Percentiles rank a stretch among this genome's conserved stretches.
Conservation (phyloP, 2,113 vertebrate species). For the Orthonyx spaldingii region DNA sequence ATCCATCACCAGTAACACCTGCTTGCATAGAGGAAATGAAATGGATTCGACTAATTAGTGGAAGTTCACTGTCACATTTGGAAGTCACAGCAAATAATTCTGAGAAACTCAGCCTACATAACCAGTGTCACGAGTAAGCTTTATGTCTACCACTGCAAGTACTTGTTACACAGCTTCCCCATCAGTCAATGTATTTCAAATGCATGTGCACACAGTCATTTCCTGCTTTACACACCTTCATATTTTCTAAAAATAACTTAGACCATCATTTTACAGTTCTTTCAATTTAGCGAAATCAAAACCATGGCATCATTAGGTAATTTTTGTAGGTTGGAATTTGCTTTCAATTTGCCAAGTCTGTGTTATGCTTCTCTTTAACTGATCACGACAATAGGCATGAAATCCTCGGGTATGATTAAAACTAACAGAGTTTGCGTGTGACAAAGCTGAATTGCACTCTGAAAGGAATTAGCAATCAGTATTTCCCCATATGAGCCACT, state of each 20-base stretch:
- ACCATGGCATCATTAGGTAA: not conserved
- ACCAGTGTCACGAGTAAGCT: not conserved
- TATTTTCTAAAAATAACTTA: conserved; percentile 3
- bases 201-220: not conserved
- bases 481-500: not conserved
- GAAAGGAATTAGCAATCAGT: not conserved
- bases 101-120: not conserved
- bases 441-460: not conserved
- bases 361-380: not conserved
- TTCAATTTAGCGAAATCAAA: not conserved
- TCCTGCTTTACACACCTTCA: not conserved
- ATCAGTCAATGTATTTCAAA: not conserved
- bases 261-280: conserved; percentile 1
- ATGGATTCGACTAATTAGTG: not conserved
- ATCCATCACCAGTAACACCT: not conserved
- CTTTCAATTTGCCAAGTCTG: not conserved
- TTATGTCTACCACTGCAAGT: not conserved
- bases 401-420: not conserved
- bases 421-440: not conserved
- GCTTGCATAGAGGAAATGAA: not conserved
- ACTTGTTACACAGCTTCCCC: not conserved
- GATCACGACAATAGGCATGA: not conserved
- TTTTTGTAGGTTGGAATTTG: not conserved
- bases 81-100: not conserved
- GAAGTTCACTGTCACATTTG: not conserved